phyloP scores from a whole-genome alignment of 2,888 invertebrate genomes.

The Gasteruption jaculator region DNA sequence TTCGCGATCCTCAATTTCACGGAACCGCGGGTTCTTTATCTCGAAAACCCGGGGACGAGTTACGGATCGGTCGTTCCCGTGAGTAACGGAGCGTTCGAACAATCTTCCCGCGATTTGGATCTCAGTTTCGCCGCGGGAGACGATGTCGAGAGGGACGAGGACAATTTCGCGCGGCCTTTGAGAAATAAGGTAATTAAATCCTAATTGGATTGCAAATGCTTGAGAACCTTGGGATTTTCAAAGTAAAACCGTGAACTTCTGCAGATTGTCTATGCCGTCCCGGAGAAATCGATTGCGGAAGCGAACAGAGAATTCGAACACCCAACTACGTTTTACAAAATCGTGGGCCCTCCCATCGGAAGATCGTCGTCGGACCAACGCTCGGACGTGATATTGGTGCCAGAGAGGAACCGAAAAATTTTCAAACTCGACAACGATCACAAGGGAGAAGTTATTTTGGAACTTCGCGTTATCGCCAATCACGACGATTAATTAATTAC shows the following conservation, averaged over 20 bases:
- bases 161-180: conserved; percentile 13
- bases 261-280: conserved; percentile 22
- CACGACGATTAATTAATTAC: conserved; percentile 26
- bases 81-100: conserved; percentile 24
- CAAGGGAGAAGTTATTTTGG: conserved; percentile 41
- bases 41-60: no score
- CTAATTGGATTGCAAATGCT: conserved; percentile 23
- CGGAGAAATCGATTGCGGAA: conserved; percentile 29
- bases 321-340: conserved; percentile 31
- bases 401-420: conserved; percentile 32
- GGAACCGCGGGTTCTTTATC: conserved; percentile 24
- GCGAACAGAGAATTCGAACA: conserved; percentile 28
- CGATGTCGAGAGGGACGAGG: conserved; percentile 17
- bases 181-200: not conserved
- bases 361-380: conserved; percentile 26
- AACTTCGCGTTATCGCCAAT: conserved; percentile 42
- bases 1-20: conserved; percentile 5
- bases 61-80: conserved; percentile 16
- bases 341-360: conserved; percentile 29
- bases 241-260: no score
- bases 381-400: conserved; percentile 29
- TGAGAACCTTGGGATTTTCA: no score
- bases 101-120: conserved; percentile 41
- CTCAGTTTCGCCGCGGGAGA: conserved; percentile 35
- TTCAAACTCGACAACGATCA: conserved; percentile 31